Conservation (phyloP, 2,113 vertebrate species). For the Microcebus griseorufus region DNA sequence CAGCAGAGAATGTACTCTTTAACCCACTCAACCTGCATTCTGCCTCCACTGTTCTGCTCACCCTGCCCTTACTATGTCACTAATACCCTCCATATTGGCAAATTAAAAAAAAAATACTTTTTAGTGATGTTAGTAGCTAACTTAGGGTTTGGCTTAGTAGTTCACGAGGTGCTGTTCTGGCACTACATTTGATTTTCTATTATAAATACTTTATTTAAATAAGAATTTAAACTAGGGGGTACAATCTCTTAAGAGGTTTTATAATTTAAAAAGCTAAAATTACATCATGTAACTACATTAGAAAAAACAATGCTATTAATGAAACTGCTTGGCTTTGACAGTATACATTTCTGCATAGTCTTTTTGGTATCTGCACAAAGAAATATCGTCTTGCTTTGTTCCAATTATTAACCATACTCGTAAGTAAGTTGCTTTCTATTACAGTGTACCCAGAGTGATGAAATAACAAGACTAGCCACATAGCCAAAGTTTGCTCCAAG, state of each 20-base stretch:
- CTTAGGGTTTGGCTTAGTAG: not conserved
- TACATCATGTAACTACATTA: slow-evolving; percentile 52
- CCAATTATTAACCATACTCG: slow-evolving; percentile 88
- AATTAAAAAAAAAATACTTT: not conserved
- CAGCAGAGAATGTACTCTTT: not conserved
- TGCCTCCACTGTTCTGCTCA: not conserved
- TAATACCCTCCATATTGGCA: not conserved
- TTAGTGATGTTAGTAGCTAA: not conserved
- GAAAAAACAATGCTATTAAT: slow-evolving; percentile 47
- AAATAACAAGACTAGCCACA: slow-evolving; percentile 87
- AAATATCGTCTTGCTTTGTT: slow-evolving; percentile 78
- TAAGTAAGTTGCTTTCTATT: slow-evolving; percentile 92
- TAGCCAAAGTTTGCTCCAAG: slow-evolving; percentile 89
- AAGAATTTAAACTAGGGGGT: slow-evolving; percentile 82
- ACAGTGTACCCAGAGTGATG: slow-evolving; percentile 91
- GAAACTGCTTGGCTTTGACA: slow-evolving; percentile 71
- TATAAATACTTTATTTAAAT: slow-evolving; percentile 82
- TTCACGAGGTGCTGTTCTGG: not conserved
- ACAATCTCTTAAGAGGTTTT: slow-evolving; percentile 82
- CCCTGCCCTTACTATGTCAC: not conserved
- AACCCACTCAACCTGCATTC: not conserved
- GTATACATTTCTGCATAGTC: slow-evolving; percentile 70
- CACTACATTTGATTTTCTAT: not conserved
- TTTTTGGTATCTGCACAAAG: slow-evolving; percentile 78
- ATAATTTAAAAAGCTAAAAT: slow-evolving; percentile 78